Evolutionary conservation across 1,140 invertebrate genomes (phyloP), one percentile per base, ranked within the genome.

Genomic region (Diabrotica undecimpunctata): DNA sequence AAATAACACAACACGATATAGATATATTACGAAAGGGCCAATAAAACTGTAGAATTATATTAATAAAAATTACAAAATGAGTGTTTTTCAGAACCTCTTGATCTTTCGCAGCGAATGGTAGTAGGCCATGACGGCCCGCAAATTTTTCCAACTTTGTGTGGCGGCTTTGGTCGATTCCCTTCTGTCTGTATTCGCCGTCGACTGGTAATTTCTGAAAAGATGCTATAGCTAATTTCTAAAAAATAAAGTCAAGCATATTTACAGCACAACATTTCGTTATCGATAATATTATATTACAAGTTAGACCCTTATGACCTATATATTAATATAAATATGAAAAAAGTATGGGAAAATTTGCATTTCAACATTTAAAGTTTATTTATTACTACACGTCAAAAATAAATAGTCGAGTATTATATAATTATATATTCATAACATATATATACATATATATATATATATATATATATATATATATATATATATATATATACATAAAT

Each of bases 71-170:
- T 38, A 62, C 54, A 54, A 62, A 62, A 62, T 11, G 37, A 41
- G 4, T 41, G 39, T 62, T 54, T 58, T 52, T 65, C 67, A 69
- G 65, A 70, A 92, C 90, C 90, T 93, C 88, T 92, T 92, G 82
- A 93, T 92, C 83, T 90, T 90, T 81, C 91, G 86, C 74, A 93
- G 86, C 72, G 90, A 88, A 81, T 90, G 89, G 85, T 92, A 92
- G 83, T 91, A 90, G 72, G 90, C 89, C 89, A 92, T 90, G 72
- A 92, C 90, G 71, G 90, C 90, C 75, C 89, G 84, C 66, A 93
- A 84, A 81, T 91, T 91, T 81, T 87, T 88, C 90, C 90, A 93
- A 77, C 89, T 90, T 82, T 90, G 89, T 74, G 88, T 87, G 66
- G 88, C 86, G 78, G 85, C 83, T 77, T 86, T 81, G 69, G 79